Percentiles rank a stretch among this genome's conserved stretches.
Evolutionary conservation across 2,797 vertebrate genomes (phyloP).

Genomic region (Peromyscus eremicus): DNA sequence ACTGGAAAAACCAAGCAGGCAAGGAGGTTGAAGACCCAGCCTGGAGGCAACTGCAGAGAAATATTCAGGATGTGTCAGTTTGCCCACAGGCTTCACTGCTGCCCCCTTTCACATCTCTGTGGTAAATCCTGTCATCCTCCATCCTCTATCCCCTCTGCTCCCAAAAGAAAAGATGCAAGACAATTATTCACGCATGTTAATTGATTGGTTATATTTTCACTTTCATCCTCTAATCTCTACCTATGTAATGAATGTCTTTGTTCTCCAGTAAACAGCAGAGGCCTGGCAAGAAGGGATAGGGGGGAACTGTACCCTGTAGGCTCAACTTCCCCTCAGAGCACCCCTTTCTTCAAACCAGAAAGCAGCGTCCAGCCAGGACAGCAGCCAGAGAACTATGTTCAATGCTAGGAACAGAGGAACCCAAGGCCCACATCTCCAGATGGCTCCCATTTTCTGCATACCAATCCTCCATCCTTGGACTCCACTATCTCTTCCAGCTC

Average conservation of each 20-base stretch:
- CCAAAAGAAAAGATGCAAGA: slow-evolving; percentile 15
- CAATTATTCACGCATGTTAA: neutral
- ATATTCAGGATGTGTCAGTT: neutral
- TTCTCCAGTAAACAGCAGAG: neutral
- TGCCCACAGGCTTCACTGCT: neutral
- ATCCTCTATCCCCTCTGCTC: neutral
- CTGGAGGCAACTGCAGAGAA: neutral
- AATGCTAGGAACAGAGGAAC: neutral
- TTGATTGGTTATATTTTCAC: neutral
- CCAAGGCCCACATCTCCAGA: neutral
- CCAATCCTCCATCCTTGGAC: neutral
- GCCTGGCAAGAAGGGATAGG: neutral
- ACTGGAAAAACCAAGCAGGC: neutral
- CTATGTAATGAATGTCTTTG: neutral
- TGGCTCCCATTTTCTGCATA: neutral
- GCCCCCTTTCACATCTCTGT: neutral
- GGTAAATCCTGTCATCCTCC: neutral
- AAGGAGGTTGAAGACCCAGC: neutral
- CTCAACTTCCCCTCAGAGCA: neutral
- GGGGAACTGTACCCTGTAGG: neutral
- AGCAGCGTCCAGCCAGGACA: neutral
- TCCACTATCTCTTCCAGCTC: neutral
- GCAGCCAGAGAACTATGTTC: neutral
- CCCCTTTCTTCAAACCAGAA: neutral
- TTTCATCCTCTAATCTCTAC: slow-evolving; percentile 3